Conservation (phyloP, 2,113 vertebrate genomes). For the Benitochromis conjunctus region DNA sequence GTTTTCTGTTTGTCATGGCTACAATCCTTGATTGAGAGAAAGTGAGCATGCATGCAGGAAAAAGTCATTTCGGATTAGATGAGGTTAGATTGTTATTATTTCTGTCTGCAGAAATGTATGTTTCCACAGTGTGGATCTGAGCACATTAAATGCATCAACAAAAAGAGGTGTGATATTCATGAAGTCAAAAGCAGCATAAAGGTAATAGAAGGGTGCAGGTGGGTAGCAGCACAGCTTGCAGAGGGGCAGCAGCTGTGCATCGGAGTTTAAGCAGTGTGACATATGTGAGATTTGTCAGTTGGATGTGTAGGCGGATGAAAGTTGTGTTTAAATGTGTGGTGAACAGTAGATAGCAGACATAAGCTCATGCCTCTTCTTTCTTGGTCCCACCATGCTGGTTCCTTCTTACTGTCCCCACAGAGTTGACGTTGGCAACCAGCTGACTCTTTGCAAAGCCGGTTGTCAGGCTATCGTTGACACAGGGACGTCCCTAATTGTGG, state of each 20-base stretch:
- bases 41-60: not conserved
- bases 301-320: not conserved
- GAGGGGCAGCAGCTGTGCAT: not conserved
- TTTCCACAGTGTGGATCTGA: not conserved
- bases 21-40: not conserved
- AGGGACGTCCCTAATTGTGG: constrained; percentile 79
- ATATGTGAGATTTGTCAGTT: not conserved
- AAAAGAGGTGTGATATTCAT: not conserved
- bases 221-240: not conserved
- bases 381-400: not conserved
- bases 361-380: not conserved
- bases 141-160: not conserved
- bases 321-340: not conserved
- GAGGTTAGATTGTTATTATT: not conserved
- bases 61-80: not conserved
- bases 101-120: rapidly evolving
- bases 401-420: constrained; percentile 44
- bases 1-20: not conserved
- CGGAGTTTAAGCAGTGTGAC: not conserved
- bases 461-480: constrained; percentile 86
- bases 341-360: not conserved
- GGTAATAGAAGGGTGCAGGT: not conserved
- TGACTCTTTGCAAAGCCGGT: constrained; percentile 78
- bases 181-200: not conserved
- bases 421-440: constrained; percentile 69